Percentiles rank a stretch among this genome's conserved stretches.
phyloP scores from a whole-genome alignment of 2,797 vertebrate genomes.

The Pangasius krempfi region DNA sequence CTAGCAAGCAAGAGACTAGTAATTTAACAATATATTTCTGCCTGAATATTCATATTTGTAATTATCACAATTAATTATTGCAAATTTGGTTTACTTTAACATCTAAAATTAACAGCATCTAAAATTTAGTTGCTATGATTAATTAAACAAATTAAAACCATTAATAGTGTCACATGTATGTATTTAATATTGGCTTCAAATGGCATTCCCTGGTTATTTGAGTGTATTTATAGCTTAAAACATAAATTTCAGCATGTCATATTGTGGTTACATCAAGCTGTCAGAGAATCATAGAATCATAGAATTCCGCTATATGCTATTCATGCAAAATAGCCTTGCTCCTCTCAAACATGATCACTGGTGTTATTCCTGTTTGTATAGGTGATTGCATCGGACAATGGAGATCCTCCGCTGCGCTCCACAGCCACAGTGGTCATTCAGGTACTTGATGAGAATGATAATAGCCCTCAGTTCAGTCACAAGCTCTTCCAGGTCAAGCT shows the following conservation, averaged over 20 bases:
- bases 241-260: not conserved
- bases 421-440: slow-evolving; percentile 86
- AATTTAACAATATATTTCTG: not conserved
- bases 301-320: not conserved
- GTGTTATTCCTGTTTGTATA: slow-evolving; percentile 60
- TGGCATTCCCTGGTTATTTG: not conserved
- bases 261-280: not conserved
- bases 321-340: not conserved
- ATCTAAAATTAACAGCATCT: not conserved
- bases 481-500: slow-evolving; percentile 89
- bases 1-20: not conserved
- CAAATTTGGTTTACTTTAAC: not conserved
- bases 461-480: slow-evolving; percentile 85
- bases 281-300: not conserved
- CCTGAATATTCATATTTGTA: not conserved
- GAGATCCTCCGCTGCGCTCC: slow-evolving; percentile 81
- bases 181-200: not conserved
- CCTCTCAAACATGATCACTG: not conserved
- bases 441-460: slow-evolving; percentile 90
- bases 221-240: not conserved
- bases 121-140: not conserved
- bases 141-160: not conserved
- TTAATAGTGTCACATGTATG: not conserved
- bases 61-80: not conserved
- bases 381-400: slow-evolving; percentile 90